Evolutionary conservation across 2,797 vertebrate genomes (phyloP).

Genomic region (Liasis olivaceus): DNA sequence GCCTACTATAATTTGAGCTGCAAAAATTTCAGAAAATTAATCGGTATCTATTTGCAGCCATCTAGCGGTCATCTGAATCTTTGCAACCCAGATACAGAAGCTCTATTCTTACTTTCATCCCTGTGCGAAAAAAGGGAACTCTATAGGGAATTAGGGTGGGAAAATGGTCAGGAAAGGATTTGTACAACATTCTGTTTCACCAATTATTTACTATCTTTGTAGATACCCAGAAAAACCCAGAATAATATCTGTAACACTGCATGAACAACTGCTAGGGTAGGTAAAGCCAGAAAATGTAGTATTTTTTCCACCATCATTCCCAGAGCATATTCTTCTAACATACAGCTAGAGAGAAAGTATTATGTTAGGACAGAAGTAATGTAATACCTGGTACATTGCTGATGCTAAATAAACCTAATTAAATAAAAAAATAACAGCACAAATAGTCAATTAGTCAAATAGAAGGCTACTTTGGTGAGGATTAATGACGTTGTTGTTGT

Average conservation of each 20-base stretch:
- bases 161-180: neutral
- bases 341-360: neutral
- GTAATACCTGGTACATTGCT: neutral
- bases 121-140: neutral
- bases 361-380: neutral
- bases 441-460: neutral
- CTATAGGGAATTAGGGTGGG: neutral
- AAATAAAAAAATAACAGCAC: neutral
- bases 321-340: neutral
- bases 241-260: neutral
- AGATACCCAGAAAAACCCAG: neutral
- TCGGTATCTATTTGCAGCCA: neutral
- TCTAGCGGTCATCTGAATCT: neutral
- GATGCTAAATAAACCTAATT: neutral
- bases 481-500: neutral
- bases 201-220: neutral
- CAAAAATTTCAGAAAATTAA: neutral
- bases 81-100: neutral
- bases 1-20: neutral
- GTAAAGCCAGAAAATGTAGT: neutral
- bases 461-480: neutral
- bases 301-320: neutral
- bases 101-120: too few species aligned
- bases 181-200: neutral
- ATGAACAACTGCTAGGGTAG: neutral